Conservation (phyloP, 2,888 invertebrate genomes). For the Pyrrhia umbra region DNA sequence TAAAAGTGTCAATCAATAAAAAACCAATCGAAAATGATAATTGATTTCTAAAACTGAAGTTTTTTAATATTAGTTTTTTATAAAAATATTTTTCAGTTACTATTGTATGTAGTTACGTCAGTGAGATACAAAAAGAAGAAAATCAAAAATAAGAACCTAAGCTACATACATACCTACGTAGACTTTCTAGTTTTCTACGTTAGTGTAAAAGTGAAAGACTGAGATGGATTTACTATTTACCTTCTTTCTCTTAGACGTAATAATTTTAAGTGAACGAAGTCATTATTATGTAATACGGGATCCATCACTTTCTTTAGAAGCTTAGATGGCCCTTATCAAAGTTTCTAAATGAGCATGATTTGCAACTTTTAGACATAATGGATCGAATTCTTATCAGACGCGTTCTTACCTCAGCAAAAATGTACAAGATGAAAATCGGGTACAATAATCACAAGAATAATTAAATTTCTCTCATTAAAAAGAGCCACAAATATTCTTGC, state of each 20-base stretch:
- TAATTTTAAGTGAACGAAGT: slow-evolving; percentile 50
- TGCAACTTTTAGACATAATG: slow-evolving; percentile 7
- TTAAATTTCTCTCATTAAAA: slow-evolving; percentile 65
- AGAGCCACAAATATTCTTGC: slow-evolving; percentile 56
- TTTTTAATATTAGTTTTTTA: neutral
- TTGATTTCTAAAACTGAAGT: slow-evolving; percentile 10
- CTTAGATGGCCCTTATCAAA: slow-evolving; percentile 16
- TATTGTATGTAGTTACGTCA: neutral
- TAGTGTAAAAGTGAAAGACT: slow-evolving; percentile 49
- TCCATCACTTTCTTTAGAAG: slow-evolving; percentile 32
- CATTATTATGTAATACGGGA: slow-evolving; percentile 23
- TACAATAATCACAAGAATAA: slow-evolving; percentile 37
- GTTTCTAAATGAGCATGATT: slow-evolving; percentile 26
- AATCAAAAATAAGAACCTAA: slow-evolving; percentile 18
- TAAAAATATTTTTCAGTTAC: neutral
- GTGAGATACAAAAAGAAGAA: slow-evolving; percentile 1
- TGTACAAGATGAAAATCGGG: slow-evolving; percentile 24
- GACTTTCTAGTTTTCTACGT: slow-evolving; percentile 49
- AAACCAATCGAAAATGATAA: slow-evolving; percentile 12
- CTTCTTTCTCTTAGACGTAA: slow-evolving; percentile 27
- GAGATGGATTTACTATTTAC: slow-evolving; percentile 32
- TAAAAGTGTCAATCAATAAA: slow-evolving; percentile 32
- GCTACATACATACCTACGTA: slow-evolving; percentile 19
- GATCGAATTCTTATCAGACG: neutral
- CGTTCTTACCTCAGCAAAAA: slow-evolving; percentile 1